A percentile compares a stretch with the other conserved stretches of the same genome.
These are phyloP conservation scores for Diarsia mendica DNA, from an alignment of 2,888 invertebrate genomes.

Conservation along the genomic window DNA sequence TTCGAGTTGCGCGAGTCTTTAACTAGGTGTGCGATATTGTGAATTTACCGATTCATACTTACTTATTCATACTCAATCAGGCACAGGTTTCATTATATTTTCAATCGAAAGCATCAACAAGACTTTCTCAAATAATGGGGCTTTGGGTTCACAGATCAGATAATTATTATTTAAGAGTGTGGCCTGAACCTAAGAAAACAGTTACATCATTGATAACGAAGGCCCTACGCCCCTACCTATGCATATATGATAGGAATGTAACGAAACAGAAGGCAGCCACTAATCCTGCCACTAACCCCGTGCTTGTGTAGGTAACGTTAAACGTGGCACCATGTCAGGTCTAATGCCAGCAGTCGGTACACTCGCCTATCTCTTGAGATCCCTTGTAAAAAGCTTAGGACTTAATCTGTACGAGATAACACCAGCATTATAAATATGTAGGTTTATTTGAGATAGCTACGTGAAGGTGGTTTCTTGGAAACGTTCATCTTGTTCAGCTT, in stretches of 20 bases:
- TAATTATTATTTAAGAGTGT: no score
- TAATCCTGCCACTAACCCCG: conserved; percentile 44
- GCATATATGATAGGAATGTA: neutral
- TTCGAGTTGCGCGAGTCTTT: no score
- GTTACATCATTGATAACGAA: conserved; percentile 1
- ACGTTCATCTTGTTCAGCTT: conserved; percentile 8
- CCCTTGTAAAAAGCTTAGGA: conserved; percentile 64
- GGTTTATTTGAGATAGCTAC: conserved; percentile 8
- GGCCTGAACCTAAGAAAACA: neutral
- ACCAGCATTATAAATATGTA: conserved; percentile 15
- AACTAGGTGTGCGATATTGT: no score
- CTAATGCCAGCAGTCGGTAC: conserved; percentile 51
- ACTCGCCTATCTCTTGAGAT: conserved; percentile 59
- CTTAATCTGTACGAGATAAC: conserved; percentile 60
- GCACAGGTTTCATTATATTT: no score
- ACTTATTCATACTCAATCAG: no score
- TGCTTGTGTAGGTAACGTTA: conserved; percentile 52
- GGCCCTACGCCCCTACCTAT: neutral
- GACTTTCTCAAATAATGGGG: no score
- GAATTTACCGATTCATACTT: no score
- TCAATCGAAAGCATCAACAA: no score
- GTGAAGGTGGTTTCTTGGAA: conserved; percentile 10
- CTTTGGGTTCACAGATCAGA: no score
- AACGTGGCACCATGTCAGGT: conserved; percentile 33
- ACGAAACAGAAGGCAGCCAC: conserved; percentile 41